These are phyloP conservation scores for Sturmia bella DNA, from an alignment of 2,888 invertebrate species.

Conservation along the genomic window DNA sequence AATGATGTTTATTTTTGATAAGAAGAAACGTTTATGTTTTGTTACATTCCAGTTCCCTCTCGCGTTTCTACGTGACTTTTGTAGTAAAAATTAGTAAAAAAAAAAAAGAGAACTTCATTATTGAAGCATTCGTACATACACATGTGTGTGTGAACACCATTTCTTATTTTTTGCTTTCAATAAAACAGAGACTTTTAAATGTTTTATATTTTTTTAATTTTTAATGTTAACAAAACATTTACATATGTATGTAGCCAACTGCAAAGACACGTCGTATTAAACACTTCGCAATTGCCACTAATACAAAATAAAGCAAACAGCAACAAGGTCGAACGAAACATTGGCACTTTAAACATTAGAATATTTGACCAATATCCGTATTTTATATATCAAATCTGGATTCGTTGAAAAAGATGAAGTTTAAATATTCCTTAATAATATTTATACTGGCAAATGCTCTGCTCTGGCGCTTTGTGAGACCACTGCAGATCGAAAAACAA, in stretches of 20 bases:
- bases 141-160: too few relatives aligned
- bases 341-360: not conserved
- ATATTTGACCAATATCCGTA: not conserved
- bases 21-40: constrained; percentile 12
- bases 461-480: constrained; percentile 23
- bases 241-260: constrained; percentile 11
- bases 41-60: not conserved
- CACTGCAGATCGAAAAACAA: constrained; percentile 15
- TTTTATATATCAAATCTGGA: not conserved
- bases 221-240: too few relatives aligned
- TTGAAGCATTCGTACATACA: constrained; percentile 7
- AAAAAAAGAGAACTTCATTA: constrained; percentile 20
- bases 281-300: constrained; percentile 29
- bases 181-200: constrained; percentile 29
- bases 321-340: constrained; percentile 16
- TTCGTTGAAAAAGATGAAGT: constrained; percentile 28
- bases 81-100: not conserved
- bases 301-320: constrained; percentile 38
- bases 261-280: constrained; percentile 21
- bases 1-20: constrained; percentile 31
- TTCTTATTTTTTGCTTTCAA: constrained; percentile 10
- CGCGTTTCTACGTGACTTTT: constrained; percentile 34
- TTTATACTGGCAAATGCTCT: constrained; percentile 16
- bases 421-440: constrained; percentile 31
- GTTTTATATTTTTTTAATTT: too few relatives aligned